These are phyloP conservation scores for Hippocampus mohnikei DNA, from an alignment of 2,113 vertebrate species.

Conservation along the genomic window DNA sequence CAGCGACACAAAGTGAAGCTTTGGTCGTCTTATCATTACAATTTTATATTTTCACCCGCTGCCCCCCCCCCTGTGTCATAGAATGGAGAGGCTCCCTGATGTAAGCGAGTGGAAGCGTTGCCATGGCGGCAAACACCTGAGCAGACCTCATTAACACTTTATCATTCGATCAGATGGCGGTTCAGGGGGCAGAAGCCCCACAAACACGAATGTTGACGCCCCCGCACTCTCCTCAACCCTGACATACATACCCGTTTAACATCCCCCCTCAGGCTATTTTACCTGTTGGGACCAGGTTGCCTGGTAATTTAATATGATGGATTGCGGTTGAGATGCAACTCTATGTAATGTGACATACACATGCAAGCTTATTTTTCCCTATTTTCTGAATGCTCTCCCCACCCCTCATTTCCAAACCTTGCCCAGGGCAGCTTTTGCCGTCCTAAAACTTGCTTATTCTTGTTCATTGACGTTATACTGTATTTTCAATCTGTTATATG, in stretches of 20 bases:
- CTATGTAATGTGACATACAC: neutral
- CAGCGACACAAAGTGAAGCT: too few relatives aligned
- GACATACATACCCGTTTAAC: constrained; percentile 28
- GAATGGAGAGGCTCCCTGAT: constrained; percentile 10
- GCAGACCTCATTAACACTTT: constrained; percentile 43
- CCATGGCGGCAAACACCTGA: constrained; percentile 41
- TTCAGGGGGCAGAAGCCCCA: neutral
- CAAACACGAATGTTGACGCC: neutral
- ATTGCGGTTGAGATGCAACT: neutral
- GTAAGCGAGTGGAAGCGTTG: constrained; percentile 22
- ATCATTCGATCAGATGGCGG: constrained; percentile 54
- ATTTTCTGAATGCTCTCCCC: neutral
- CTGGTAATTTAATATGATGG: neutral
- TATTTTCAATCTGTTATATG: too few relatives aligned
- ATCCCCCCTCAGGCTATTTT: constrained; percentile 46
- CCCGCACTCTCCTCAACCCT: too few relatives aligned
- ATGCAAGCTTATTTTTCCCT: neutral
- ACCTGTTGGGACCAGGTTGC: neutral
- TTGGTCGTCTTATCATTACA: constrained; percentile 26
- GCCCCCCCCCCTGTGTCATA: constrained; percentile 5
- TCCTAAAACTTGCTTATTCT: too few relatives aligned
- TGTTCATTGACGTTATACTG: too few relatives aligned
- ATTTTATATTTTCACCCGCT: constrained; percentile 18
- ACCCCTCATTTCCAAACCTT: neutral
- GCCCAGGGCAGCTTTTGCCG: too few relatives aligned